These are phyloP conservation scores for Pyralis farinalis DNA, from an alignment of 2,888 invertebrate species.

Conservation along the genomic window DNA sequence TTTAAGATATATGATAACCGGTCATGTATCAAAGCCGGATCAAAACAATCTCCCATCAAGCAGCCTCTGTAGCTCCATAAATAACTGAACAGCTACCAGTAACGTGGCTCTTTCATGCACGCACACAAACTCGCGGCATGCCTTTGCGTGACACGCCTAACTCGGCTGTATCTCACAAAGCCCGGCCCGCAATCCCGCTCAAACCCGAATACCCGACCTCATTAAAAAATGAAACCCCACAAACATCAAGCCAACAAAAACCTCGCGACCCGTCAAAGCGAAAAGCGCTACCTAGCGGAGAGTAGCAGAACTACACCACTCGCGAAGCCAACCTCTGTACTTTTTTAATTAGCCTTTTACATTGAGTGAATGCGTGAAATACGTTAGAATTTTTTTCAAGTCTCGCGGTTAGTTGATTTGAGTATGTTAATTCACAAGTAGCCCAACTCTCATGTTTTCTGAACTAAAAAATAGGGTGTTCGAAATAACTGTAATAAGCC, in stretches of 20 bases:
- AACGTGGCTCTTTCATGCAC: slow-evolving; percentile 64
- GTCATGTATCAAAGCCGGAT: neutral
- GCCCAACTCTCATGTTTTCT: slow-evolving; percentile 50
- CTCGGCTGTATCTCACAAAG: slow-evolving; percentile 44
- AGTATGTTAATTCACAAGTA: slow-evolving; percentile 76
- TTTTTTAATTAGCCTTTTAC: slow-evolving; percentile 79
- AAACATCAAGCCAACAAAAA: slow-evolving; percentile 55
- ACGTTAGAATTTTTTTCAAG: slow-evolving; percentile 65
- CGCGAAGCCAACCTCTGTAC: slow-evolving; percentile 71
- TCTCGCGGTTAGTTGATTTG: slow-evolving; percentile 74
- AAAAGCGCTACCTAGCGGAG: slow-evolving; percentile 69
- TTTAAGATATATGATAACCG: neutral
- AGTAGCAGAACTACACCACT: slow-evolving; percentile 77
- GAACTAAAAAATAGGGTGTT: slow-evolving; percentile 45
- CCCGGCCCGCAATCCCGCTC: slow-evolving; percentile 27
- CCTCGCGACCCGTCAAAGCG: slow-evolving; percentile 59
- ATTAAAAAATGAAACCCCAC: slow-evolving; percentile 76
- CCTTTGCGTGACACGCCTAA: slow-evolving; percentile 23
- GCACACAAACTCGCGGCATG: slow-evolving; percentile 28
- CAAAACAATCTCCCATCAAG: slow-evolving; percentile 5
- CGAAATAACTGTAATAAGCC: slow-evolving; percentile 29
- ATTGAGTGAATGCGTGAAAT: slow-evolving; percentile 71
- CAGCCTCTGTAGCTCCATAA: slow-evolving; percentile 44
- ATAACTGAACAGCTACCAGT: slow-evolving; percentile 56
- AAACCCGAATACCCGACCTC: slow-evolving; percentile 70